Percentiles rank a stretch among this genome's conserved stretches.
Conservation (phyloP, 2,113 vertebrate genomes). For the Oreocharis arfaki region DNA sequence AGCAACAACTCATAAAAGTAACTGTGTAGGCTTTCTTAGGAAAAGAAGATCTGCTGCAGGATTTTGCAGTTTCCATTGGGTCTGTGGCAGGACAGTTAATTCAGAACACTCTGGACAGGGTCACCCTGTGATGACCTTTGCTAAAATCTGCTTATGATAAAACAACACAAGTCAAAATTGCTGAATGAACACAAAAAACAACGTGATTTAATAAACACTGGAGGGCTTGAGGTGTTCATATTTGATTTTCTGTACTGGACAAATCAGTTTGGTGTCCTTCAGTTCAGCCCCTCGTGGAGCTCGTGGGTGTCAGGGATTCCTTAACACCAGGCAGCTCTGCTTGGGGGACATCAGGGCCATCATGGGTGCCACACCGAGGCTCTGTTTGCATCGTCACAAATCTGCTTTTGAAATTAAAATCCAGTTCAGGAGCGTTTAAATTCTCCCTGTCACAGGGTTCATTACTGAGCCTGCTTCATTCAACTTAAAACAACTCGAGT, state of each 20-base stretch:
- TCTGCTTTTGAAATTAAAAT: not conserved
- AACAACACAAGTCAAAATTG: not conserved
- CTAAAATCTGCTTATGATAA: not conserved
- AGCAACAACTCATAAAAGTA: not conserved
- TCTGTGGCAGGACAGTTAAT: not conserved
- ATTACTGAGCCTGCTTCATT: not conserved
- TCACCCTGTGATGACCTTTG: not conserved
- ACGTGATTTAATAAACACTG: not conserved
- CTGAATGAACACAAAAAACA: not conserved
- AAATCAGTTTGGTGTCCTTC: not conserved
- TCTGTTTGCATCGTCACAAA: not conserved
- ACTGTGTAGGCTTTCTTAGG: not conserved
- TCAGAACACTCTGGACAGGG: not conserved
- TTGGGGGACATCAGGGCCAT: not conserved
- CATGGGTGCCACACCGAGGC: accelerated
- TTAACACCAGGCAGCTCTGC: not conserved
- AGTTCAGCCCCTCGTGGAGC: not conserved
- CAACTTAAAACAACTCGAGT: not conserved
- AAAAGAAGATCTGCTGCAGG: not conserved
- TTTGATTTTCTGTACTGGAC: not conserved
- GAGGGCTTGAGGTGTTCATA: not conserved
- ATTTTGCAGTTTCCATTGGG: not conserved
- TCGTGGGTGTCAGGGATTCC: not conserved
- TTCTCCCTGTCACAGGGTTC: not conserved
- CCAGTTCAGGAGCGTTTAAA: not conserved